Conservation (phyloP, 2,888 invertebrate genomes). For the Chelonus formosanus region DNA sequence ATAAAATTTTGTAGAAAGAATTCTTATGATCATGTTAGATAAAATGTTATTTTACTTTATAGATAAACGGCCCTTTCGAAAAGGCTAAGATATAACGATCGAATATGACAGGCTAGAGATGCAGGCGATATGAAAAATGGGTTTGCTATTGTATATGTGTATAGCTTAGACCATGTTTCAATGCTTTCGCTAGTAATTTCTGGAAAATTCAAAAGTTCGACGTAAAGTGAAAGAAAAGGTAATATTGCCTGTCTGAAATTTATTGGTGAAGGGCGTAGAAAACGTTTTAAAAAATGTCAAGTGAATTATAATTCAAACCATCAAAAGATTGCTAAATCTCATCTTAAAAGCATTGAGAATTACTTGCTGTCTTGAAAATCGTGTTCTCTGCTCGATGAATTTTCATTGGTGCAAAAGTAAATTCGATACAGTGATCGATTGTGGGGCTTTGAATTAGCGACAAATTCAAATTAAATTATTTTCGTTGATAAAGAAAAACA, state of each 20-base stretch:
- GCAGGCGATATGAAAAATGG: conserved; percentile 33
- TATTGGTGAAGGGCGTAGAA: conserved; percentile 3
- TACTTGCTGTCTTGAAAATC: too few species aligned
- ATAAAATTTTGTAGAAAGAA: conserved; percentile 4
- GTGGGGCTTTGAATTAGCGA: too few species aligned
- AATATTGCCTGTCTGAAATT: conserved; percentile 6
- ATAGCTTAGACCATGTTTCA: conserved; percentile 34
- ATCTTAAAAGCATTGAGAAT: too few species aligned
- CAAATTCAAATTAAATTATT: too few species aligned
- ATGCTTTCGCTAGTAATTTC: conserved; percentile 33
- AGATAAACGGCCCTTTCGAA: conserved; percentile 12
- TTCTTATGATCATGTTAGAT: conserved; percentile 10
- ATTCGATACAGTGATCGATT: too few species aligned
- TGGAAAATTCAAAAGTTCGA: conserved; percentile 32
- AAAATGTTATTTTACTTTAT: conserved; percentile 16
- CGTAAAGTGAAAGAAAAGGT: conserved; percentile 16
- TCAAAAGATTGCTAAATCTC: too few species aligned
- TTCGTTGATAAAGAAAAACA: too few species aligned
- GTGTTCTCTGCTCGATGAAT: too few species aligned
- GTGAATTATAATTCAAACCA: too few species aligned
- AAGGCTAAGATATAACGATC: conserved; percentile 26
- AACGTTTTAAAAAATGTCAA: background rate
- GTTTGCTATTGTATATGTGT: conserved; percentile 24
- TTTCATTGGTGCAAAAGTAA: too few species aligned
- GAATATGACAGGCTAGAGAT: conserved; percentile 30